These are phyloP conservation scores for Pseudorhombus dupliciocellatus DNA, from an alignment of 2,113 vertebrate species.

Conservation along the genomic window DNA sequence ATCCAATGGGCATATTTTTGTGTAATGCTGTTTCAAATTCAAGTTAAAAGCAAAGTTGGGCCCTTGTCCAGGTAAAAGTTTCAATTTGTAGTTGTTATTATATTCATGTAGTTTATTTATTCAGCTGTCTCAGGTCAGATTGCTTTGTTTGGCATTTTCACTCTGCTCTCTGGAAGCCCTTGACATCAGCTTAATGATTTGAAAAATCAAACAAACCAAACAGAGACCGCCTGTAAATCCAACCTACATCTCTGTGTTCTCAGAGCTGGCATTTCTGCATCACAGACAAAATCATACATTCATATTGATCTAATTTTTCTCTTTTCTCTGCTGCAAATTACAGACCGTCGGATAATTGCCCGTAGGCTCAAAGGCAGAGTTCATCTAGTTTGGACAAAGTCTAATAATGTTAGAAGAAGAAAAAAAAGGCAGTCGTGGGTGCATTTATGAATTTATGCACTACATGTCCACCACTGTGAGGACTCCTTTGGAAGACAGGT, in stretches of 20 bases:
- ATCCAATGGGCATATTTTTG: no score
- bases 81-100: not conserved
- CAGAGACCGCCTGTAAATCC: conserved; percentile 34
- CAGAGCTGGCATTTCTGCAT: conserved; percentile 39
- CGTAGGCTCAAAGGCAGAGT: conserved; percentile 52
- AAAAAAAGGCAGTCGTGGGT: conserved; percentile 19
- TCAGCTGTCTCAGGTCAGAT: conserved; percentile 23
- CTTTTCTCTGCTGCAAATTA: conserved; percentile 70
- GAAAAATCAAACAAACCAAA: conserved; percentile 3
- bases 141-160: conserved; percentile 5
- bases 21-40: no score
- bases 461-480: conserved; percentile 36
- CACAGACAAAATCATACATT: conserved; percentile 55
- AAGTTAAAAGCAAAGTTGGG: not conserved
- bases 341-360: conserved; percentile 64
- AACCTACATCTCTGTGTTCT: conserved; percentile 27
- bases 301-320: conserved; percentile 69
- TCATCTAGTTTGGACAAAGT: conserved; percentile 59
- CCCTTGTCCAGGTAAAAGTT: not conserved
- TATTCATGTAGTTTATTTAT: not conserved
- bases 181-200: conserved; percentile 36
- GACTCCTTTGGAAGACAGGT: conserved; percentile 50
- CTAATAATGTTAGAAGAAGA: conserved; percentile 51
- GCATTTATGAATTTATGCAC: conserved; percentile 26
- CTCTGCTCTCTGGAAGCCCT: conserved; percentile 28